These are phyloP conservation scores for Poecilobothrus nobilitatus DNA, from an alignment of 2,888 invertebrate genomes.

Conservation along the genomic window DNA sequence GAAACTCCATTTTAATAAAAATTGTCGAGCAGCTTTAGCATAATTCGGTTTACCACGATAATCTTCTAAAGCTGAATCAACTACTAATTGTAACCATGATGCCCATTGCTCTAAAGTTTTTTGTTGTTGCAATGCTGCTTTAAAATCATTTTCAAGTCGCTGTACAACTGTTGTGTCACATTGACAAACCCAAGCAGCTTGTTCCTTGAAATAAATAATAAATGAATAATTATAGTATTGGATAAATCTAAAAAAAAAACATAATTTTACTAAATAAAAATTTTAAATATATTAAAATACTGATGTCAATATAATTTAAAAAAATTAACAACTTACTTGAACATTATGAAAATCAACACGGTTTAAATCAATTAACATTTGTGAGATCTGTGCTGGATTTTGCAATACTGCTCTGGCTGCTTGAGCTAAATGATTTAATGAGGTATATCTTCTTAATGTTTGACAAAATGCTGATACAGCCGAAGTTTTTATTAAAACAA, in stretches of 20 bases:
- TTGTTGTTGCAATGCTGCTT: conserved; percentile 82
- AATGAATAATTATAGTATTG: too few relatives aligned
- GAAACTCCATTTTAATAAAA: conserved; percentile 97
- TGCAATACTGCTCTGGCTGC: conserved; percentile 86
- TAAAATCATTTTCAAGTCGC: conserved; percentile 86
- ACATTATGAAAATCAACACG: conserved; percentile 97
- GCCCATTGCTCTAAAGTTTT: conserved; percentile 97
- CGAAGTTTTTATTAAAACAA: conserved; percentile 72
- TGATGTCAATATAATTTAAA: too few relatives aligned
- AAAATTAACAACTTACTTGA: conserved; percentile 50
- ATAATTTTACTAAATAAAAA: too few relatives aligned
- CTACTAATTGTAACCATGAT: conserved; percentile 90
- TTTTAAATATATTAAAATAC: too few relatives aligned
- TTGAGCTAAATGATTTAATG: conserved; percentile 88
- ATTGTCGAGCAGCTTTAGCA: conserved; percentile 78
- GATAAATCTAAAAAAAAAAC: too few relatives aligned
- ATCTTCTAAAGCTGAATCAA: conserved; percentile 78
- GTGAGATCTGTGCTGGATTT: conserved; percentile 87
- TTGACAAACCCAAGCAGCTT: conserved; percentile 97
- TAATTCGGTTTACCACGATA: conserved; percentile 77
- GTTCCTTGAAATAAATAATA: conserved; percentile 42
- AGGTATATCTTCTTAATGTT: conserved; percentile 90
- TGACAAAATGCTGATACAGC: conserved; percentile 89
- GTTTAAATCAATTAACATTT: conserved; percentile 94
- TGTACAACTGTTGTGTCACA: conserved; percentile 76